These are phyloP conservation scores for Oligia latruncula DNA, from an alignment of 2,888 invertebrate species.

Conservation along the genomic window DNA sequence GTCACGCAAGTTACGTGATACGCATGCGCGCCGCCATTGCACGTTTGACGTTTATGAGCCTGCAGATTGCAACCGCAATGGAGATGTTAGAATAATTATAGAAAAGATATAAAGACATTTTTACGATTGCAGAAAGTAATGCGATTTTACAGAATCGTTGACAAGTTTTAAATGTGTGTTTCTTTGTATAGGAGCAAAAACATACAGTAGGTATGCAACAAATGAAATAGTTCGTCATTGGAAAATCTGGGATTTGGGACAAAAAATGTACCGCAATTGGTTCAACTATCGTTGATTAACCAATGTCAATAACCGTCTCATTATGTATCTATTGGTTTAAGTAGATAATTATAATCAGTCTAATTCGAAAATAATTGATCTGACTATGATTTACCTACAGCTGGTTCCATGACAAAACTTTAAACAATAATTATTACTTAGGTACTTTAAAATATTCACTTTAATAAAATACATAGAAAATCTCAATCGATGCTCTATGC, in stretches of 20 bases:
- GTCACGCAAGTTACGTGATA: constrained; percentile 32
- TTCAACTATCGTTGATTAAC: background rate
- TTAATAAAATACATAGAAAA: background rate
- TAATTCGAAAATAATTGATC: background rate
- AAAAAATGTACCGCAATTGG: background rate
- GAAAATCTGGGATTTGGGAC: background rate
- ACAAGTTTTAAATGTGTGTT: background rate
- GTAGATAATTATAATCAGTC: background rate
- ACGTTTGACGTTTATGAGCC: constrained; percentile 40
- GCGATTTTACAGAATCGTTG: constrained; percentile 3
- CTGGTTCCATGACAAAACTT: background rate
- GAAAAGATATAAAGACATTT: constrained; percentile 7
- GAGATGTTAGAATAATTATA: constrained; percentile 21
- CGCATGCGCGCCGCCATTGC: constrained; percentile 43
- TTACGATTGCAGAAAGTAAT: constrained; percentile 22
- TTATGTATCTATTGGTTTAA: background rate
- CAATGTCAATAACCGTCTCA: background rate
- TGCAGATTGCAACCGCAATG: constrained; percentile 21
- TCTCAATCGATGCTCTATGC: background rate
- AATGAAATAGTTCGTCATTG: background rate
- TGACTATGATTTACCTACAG: background rate
- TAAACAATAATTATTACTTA: background rate
- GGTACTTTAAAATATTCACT: background rate
- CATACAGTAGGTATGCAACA: background rate
- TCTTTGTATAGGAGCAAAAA: constrained; percentile 4